A percentile compares a stretch with the other conserved stretches of the same genome.
Conservation (phyloP, 2,113 vertebrate genomes). For the Oreotragus oreotragus region DNA sequence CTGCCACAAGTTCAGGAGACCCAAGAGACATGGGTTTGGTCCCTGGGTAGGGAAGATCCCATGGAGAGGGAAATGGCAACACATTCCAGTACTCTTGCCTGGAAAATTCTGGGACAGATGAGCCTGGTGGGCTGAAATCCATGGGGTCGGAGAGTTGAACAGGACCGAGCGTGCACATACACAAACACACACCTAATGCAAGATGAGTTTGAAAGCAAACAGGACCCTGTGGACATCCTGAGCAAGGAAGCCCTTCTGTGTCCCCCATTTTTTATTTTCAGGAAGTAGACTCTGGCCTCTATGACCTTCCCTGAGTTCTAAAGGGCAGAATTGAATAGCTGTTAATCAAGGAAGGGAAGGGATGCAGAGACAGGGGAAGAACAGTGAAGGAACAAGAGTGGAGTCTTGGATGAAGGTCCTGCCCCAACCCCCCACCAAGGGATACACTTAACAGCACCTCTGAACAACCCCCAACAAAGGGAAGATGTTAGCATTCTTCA, state of each 20-base stretch:
- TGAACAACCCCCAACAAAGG: neutral
- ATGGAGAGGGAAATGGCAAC: neutral
- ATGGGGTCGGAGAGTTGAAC: neutral
- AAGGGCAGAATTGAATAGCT: neutral
- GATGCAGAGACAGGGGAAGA: neutral
- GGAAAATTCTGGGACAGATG: fast-evolving
- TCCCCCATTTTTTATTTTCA: neutral
- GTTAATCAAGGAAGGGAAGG: neutral
- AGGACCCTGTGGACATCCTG: neutral
- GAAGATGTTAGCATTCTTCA: neutral
- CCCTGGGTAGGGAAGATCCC: neutral
- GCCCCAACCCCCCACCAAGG: fast-evolving
- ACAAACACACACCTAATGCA: neutral
- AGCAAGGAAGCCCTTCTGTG: neutral
- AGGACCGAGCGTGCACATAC: neutral
- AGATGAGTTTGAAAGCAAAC: neutral
- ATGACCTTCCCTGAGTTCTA: neutral
- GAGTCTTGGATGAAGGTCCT: neutral
- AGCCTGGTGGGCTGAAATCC: neutral
- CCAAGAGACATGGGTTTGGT: neutral
- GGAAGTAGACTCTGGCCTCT: neutral
- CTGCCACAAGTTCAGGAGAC: neutral
- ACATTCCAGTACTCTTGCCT: neutral
- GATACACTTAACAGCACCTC: neutral
- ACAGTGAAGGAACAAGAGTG: neutral